phyloP scores from a whole-genome alignment of 2,888 invertebrate species.

The Rhimphoctona megacephalus region DNA sequence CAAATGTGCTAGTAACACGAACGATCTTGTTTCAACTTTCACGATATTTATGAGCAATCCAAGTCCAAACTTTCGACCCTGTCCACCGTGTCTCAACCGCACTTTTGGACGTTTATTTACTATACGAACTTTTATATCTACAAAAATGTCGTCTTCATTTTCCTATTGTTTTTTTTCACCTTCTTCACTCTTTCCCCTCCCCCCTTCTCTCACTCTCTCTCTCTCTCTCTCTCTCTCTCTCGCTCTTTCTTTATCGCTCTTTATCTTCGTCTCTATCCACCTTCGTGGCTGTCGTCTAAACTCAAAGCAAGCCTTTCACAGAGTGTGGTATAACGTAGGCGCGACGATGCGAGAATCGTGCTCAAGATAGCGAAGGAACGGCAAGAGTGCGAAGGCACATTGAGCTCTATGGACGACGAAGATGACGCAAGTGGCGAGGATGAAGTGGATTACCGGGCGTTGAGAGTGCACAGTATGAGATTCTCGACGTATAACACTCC shows the following conservation, averaged over 20 bases:
- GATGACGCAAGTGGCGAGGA: slow-evolving; percentile 71
- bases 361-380: slow-evolving; percentile 68
- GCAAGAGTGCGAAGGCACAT: slow-evolving; percentile 63
- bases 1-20: background rate
- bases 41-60: background rate
- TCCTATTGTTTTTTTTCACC: background rate
- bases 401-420: slow-evolving; percentile 22
- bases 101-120: background rate
- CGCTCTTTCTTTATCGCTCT: background rate
- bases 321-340: slow-evolving; percentile 42
- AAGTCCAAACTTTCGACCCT: background rate
- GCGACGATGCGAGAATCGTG: slow-evolving; percentile 69
- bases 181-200: background rate
- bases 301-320: slow-evolving; percentile 17
- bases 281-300: slow-evolving; percentile 17
- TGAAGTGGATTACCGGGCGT: slow-evolving; percentile 75
- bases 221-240: background rate
- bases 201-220: background rate
- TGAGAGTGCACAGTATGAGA: slow-evolving; percentile 45
- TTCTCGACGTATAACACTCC: slow-evolving; percentile 60
- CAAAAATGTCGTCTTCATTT: background rate
- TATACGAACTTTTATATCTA: background rate
- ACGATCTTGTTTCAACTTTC: slow-evolving; percentile 8
- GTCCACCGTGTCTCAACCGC: background rate
- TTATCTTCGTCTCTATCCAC: background rate